Conservation (phyloP, 2,797 vertebrate species). For the Petrocephalus sullivani region DNA sequence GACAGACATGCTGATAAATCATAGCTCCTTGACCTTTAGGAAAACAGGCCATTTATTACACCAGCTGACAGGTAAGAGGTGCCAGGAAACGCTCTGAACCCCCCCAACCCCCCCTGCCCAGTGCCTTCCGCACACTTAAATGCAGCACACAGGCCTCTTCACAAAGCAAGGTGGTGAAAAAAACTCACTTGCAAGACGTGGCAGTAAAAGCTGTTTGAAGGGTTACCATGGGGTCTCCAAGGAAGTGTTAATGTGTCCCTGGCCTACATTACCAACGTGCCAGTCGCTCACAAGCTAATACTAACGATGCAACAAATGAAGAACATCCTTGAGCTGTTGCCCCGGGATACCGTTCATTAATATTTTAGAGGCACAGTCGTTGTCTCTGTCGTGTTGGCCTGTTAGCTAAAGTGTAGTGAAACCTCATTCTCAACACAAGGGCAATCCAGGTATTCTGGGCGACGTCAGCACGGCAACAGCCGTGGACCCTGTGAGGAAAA, state of each 20-base stretch:
- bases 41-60: not conserved
- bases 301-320: not conserved
- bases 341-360: conserved; percentile 23
- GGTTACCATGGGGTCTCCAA: not conserved
- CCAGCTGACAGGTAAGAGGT: not conserved
- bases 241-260: not conserved
- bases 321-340: conserved; percentile 17
- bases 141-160: not conserved
- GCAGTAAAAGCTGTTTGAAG: not conserved
- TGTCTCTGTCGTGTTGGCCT: not conserved
- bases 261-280: not conserved
- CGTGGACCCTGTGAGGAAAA: not conserved
- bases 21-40: conserved; percentile 14
- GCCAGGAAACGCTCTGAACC: not conserved
- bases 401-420: not conserved
- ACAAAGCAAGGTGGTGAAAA: not conserved
- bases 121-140: not conserved
- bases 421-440: not conserved
- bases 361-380: not conserved
- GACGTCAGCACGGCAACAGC: not conserved
- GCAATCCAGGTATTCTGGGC: not conserved
- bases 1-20: not conserved
- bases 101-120: not conserved
- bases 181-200: not conserved
- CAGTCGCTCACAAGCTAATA: not conserved